Evolutionary conservation across 2,113 vertebrate species (phyloP).

Genomic region (Lepisosteus oculatus): DNA sequence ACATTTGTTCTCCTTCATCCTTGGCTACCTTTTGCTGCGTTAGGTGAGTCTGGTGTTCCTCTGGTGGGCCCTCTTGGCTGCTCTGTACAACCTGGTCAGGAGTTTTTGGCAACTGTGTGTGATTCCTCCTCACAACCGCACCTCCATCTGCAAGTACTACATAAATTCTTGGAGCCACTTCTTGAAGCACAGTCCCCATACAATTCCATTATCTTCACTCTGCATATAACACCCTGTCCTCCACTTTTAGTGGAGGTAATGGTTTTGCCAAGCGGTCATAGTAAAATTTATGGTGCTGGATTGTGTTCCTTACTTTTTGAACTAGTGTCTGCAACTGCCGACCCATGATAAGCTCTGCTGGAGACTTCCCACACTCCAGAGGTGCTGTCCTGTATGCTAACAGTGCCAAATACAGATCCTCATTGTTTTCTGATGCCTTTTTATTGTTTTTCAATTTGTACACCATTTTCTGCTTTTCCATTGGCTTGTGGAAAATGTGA

Average conservation of each 20-base stretch:
- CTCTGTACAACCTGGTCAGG: neutral
- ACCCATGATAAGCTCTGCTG: slow-evolving; percentile 18
- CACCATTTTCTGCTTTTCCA: neutral
- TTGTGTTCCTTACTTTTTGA: neutral
- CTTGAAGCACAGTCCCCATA: neutral
- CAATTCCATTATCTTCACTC: neutral
- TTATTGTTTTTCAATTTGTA: neutral
- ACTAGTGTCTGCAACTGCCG: neutral
- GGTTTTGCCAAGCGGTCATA: neutral
- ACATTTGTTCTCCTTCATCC: no score
- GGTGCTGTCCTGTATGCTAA: slow-evolving; percentile 23
- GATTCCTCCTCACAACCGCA: neutral
- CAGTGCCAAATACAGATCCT: slow-evolving; percentile 15
- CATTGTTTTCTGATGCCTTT: no score
- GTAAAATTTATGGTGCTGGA: neutral
- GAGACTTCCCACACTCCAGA: slow-evolving; percentile 6
- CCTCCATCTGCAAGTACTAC: neutral
- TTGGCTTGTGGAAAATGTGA: neutral
- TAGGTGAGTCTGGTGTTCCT: no score
- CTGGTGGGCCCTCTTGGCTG: no score
- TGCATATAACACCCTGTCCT: neutral
- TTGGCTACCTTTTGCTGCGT: no score
- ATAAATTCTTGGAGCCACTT: neutral
- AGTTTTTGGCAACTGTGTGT: neutral
- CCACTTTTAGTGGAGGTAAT: neutral